Evolutionary conservation across 1,140 invertebrate genomes (phyloP), one percentile per base, ranked within the genome.

Genomic region (Drosophila kikkawai): DNA sequence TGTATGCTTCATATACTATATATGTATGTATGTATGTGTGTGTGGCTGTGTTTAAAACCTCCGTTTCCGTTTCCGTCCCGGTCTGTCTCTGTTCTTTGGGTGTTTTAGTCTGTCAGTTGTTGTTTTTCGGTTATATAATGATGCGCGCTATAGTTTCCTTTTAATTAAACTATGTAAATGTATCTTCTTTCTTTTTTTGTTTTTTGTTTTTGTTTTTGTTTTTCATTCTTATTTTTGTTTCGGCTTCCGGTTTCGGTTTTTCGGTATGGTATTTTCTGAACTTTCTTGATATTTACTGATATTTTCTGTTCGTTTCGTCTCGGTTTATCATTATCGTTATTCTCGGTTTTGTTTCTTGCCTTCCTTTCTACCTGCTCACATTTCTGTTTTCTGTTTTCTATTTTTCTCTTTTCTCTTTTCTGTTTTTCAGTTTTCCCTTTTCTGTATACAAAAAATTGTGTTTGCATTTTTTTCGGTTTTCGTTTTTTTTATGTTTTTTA

Each of bases 251-350:
- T 83, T 76, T 73, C 57, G 73, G 78, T 85, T 80, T 80, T 73
- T 86, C 78, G 70, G 60, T 74, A 68, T 71, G 77, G 57, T 79
- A 56, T 78, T 70, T 67, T 73, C 78, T 85, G 58, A 84, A 82
- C 75, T 82, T 66, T 83, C 80, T 73, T 83, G 83, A 87, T 87
- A 87, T 88, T 87, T 84, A 84, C 70, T 88, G 80, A 88, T 88
- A 88, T 88, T 84, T 69, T 80, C 75, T 80, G 58, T 64, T 83
- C 59, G 82, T 85, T 78, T 57, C 66, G 53, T 66, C 68, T 78
- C 63, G 56, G 73, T 55, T 68, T 65, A 48, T 58, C 42, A 45
- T 36, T 81, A 56, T 37, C 59, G 26, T 57, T 63, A 63, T 57
- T 55, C 51, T 37, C 51, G 37, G 17, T 22, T 55, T 53, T 36